phyloP scores from a whole-genome alignment of 1,140 invertebrate genomes.

The Pseudoatta argentina region DNA sequence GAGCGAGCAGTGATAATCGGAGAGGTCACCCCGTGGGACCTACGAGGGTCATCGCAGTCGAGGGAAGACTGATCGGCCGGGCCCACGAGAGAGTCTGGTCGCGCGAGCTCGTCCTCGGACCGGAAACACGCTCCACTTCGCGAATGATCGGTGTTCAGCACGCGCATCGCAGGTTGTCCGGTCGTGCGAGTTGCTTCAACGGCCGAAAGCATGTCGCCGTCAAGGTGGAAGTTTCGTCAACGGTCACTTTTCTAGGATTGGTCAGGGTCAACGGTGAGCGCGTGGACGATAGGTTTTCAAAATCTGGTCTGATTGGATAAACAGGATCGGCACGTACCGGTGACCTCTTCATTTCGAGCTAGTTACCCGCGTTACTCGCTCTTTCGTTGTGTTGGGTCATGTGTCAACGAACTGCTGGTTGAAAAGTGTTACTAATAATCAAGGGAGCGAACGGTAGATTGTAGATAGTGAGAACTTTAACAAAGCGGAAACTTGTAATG shows the following conservation, averaged over 20 bases:
- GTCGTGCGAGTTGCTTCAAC: conserved; percentile 12
- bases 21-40: conserved; percentile 80
- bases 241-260: conserved; percentile 65
- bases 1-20: conserved; percentile 58
- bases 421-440: conserved; percentile 70
- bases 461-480: conserved; percentile 28
- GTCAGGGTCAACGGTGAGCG: conserved; percentile 67
- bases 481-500: conserved; percentile 34
- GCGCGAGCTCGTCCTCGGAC: conserved; percentile 50
- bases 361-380: conserved; percentile 28
- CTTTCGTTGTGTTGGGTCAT: conserved; percentile 68
- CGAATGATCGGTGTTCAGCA: conserved; percentile 65
- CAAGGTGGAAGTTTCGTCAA: conserved; percentile 65
- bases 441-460: not conserved
- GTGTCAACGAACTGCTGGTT: conserved; percentile 75
- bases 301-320: conserved; percentile 65
- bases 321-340: conserved; percentile 68
- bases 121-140: conserved; percentile 73
- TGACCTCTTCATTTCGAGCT: conserved; percentile 44
- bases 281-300: conserved; percentile 72
- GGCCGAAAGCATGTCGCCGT: conserved; percentile 30
- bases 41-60: conserved; percentile 78
- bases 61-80: conserved; percentile 71
- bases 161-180: conserved; percentile 70
- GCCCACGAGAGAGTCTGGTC: conserved; percentile 17